Base-by-base conservation (phyloP, 2,797 vertebrate species). In the Orestias chungarensis region DNA sequence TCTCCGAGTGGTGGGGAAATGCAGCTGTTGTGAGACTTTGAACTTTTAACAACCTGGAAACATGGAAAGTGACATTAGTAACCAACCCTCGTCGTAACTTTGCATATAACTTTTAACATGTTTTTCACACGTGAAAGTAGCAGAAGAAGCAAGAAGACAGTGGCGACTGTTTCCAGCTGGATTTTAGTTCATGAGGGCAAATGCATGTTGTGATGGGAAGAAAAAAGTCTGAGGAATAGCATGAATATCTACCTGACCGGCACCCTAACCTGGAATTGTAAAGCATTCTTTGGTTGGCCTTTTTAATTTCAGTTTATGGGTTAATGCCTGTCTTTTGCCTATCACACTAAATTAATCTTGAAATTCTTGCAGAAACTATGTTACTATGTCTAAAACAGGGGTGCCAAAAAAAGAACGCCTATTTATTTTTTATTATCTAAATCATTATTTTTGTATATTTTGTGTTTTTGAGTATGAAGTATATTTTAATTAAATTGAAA, bases 21-120 rank as follows among this genome's bases (percentile, higher is more conserved):
- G 61, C 70, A 84, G 82, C 81, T 84, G 79, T 67, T 73, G 55
- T 25, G n/a, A 73, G 47, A 64, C 54, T 54, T 66, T 79, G 59
- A 79, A 74, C 66, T 77, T 79, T 73, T 70, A 74, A 70, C 66
- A 73, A 78, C 43, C 55, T 43, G 43, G 20, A 78, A 76, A 74
- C 25, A 27, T 55, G 44, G 64, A 54, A 79, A 76, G 50, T 23
- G 65, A 69, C 50, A n/a, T 62, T 14, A 43, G 18, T 64, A 61
- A 73, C 65, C 44, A 57, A 66, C 40, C 31, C 12, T 17, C 65
- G 44, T 46, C 17, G 38, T 25, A 47, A 1, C n/a, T 44, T 57
- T 2, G 17, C 49, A 27, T 73, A 42, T 8, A 17, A 43, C 55
- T 43, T 46, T 47, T 66, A 0, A 23, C 7, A 9, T 9, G 23